These are phyloP conservation scores for Malaclemys terrapin DNA, from an alignment of 2,113 vertebrate genomes.

Conservation along the genomic window DNA sequence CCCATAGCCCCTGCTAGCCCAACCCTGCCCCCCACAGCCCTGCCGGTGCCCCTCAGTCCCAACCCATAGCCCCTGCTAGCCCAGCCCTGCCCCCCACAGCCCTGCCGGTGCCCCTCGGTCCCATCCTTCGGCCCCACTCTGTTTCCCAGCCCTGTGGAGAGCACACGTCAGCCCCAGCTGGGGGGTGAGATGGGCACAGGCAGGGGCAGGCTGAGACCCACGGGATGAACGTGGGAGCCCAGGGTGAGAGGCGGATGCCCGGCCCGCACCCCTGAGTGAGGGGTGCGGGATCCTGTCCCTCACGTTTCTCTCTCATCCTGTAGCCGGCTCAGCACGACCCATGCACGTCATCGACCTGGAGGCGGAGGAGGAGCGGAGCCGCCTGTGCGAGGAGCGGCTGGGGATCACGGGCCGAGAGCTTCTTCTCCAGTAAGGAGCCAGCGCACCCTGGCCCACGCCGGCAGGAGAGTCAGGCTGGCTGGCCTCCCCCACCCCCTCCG, in stretches of 20 bases:
- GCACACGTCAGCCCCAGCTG: too few species aligned
- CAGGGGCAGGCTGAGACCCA: not conserved
- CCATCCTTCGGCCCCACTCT: not conserved
- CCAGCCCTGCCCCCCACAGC: too few species aligned
- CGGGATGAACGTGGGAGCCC: too few species aligned
- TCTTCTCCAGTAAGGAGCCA: conserved; percentile 87
- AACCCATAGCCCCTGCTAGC: not conserved
- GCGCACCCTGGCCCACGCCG: fast-evolving
- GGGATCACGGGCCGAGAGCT: conserved; percentile 87
- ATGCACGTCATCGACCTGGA: conserved; percentile 87
- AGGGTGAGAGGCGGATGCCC: too few species aligned
- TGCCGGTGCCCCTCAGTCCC: too few species aligned
- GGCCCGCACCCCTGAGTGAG: fast-evolving
- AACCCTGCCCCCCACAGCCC: too few species aligned
- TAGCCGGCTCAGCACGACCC: conserved; percentile 79
- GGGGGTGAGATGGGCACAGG: too few species aligned
- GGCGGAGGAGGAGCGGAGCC: conserved; percentile 89
- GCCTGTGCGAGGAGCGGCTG: conserved; percentile 90
- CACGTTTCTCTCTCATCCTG: fast-evolving
- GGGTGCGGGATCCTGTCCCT: fast-evolving
- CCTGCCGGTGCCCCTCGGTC: not conserved
- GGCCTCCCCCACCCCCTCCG: not conserved
- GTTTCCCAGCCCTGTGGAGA: not conserved
- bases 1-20: not conserved
- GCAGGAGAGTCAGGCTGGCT: not conserved